phyloP scores from a whole-genome alignment of 1,140 invertebrate species.

The Phenacoccus solenopsis region DNA sequence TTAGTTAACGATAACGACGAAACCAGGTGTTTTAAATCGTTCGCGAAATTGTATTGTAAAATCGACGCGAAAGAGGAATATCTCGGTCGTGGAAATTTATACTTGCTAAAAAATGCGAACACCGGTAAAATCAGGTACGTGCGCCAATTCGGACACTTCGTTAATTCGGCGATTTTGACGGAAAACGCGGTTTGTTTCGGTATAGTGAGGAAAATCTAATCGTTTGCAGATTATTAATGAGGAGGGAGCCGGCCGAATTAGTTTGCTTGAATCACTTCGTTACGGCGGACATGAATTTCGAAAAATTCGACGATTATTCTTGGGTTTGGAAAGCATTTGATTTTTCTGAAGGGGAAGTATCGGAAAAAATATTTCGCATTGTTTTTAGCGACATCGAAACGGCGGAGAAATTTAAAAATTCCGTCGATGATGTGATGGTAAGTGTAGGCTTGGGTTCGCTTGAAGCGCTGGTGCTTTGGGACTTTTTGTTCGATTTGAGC shows the following conservation, averaged over 20 bases:
- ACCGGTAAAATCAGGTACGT: constrained; percentile 42
- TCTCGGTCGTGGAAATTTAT: constrained; percentile 63
- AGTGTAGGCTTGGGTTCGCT: not conserved
- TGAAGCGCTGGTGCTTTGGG: not conserved
- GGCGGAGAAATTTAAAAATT: not conserved
- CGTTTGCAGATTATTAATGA: constrained; percentile 57
- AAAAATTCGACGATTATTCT: constrained; percentile 52
- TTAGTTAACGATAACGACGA: constrained; percentile 72
- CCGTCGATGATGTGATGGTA: not conserved
- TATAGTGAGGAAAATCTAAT: not conserved
- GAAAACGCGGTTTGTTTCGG: not conserved
- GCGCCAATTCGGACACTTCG: not conserved
- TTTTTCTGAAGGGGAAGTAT: constrained; percentile 50
- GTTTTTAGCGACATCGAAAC: not conserved
- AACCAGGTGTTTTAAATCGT: constrained; percentile 45
- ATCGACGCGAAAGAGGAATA: constrained; percentile 74
- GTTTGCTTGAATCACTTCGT: constrained; percentile 84
- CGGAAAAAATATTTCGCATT: not conserved
- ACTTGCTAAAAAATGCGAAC: constrained; percentile 58
- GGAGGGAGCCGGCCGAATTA: constrained; percentile 74
- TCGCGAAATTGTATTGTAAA: constrained; percentile 64
- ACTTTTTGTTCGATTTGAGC: too few species aligned
- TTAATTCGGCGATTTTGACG: not conserved
- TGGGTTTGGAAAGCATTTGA: constrained; percentile 76
- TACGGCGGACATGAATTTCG: constrained; percentile 57